Evolutionary conservation across 2,888 invertebrate species (phyloP), one percentile per base, ranked within the genome.

Genomic region (Panopea generosa): DNA sequence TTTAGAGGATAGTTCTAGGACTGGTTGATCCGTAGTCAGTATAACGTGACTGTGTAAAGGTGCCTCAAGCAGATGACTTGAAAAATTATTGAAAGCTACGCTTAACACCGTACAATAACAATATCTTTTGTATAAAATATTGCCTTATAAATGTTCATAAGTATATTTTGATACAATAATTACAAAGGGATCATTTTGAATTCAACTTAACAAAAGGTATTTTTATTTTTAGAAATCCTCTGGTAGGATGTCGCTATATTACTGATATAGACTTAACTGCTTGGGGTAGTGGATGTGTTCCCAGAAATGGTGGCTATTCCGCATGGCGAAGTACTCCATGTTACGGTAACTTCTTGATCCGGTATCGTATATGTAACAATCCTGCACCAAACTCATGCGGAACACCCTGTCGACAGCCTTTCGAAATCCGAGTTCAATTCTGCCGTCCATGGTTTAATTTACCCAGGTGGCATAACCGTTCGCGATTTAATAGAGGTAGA

Each of bases 241-340:
- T 74, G 3, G 62, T 66, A 27, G 56, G 49, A 33, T 78, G 78
- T 49, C 53, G 43, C 7, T 33, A 27, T 3, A 55, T 78, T n/a
- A 45, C 43, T 20, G 60, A 73, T 38, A 40, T 79, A 11, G 68
- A 75, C 38, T 52, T 79, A 1, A 52, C 33, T 3, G 33, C 53
- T 20, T 77, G 77, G 73, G 45, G 55, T 16, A 27, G 43, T 40
- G 50, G 50, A 6, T 71, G 70, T 52, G 40, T 49, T 7, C 57
- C 62, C 2, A 49, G 65, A 2, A 18, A 70, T 55, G 79, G 79
- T 14, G 72, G 66, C 24, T 80, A 73, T 72, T 76, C 80, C 7
- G 14, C 53, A 9, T 80, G 69, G 72, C 20, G 16, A 43, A 38
- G 27, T 16, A 56, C 70, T 16, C 70, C 63, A 11, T 71, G 70